Conservation (phyloP, 2,888 invertebrate species). For the Scotopteryx bipunctaria region DNA sequence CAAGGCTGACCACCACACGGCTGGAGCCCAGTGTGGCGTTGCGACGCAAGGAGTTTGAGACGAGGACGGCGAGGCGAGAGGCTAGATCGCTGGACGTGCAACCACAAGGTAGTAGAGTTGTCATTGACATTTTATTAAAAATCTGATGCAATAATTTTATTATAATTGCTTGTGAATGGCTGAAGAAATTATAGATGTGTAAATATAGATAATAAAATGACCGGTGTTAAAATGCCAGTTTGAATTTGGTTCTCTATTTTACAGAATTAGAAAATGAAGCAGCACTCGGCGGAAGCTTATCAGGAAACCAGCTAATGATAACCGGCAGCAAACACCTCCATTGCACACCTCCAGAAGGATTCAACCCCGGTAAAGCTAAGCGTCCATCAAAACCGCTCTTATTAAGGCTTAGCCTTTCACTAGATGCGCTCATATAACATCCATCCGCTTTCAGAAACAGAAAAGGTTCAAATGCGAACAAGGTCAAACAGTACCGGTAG, state of each 20-base stretch:
- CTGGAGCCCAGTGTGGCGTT: constrained; percentile 90
- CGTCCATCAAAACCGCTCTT: neutral
- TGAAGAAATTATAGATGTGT: neutral
- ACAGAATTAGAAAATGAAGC: constrained; percentile 78
- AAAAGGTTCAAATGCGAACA: constrained; percentile 82
- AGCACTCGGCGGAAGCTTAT: constrained; percentile 82
- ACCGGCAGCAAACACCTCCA: constrained; percentile 91
- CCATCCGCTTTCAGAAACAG: constrained; percentile 66
- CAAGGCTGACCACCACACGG: constrained; percentile 85
- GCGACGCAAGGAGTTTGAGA: constrained; percentile 88
- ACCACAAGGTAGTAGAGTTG: constrained; percentile 46
- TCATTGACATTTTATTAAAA: neutral
- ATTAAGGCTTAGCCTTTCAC: constrained; percentile 33
- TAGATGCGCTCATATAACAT: constrained; percentile 34
- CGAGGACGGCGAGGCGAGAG: constrained; percentile 70
- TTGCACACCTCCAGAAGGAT: constrained; percentile 88
- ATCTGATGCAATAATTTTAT: too few relatives aligned
- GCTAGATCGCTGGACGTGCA: constrained; percentile 77
- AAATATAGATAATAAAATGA: neutral
- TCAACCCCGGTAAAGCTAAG: constrained; percentile 67
- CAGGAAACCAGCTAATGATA: constrained; percentile 90
- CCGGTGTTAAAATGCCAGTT: neutral
- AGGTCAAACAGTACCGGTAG: constrained; percentile 83
- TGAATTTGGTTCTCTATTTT: constrained; percentile 27
- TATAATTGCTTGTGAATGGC: too few relatives aligned